phyloP scores from a whole-genome alignment of 2,888 invertebrate species.

The Laothoe populi region DNA sequence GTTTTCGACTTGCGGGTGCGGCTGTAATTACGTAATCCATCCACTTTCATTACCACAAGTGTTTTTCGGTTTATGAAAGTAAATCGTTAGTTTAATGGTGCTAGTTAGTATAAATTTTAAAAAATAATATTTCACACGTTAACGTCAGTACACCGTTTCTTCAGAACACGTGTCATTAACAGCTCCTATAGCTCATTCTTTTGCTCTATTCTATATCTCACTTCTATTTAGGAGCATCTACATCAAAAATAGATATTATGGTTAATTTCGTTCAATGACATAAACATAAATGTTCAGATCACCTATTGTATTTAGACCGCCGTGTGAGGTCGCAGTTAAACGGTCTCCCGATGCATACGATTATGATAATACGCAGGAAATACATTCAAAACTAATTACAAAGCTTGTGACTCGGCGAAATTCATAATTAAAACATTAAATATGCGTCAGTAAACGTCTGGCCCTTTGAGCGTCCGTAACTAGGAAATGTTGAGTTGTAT shows the following conservation, averaged over 20 bases:
- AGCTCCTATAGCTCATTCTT: neutral
- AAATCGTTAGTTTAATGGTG: constrained; percentile 2
- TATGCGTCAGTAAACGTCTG: constrained; percentile 20
- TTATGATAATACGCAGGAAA: constrained; percentile 30
- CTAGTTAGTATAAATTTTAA: neutral
- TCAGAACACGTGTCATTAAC: no score
- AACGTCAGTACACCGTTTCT: no score
- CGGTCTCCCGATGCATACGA: constrained; percentile 18
- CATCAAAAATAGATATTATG: neutral
- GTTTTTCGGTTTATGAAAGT: constrained; percentile 15
- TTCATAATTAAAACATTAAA: constrained; percentile 22
- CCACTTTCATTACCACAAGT: constrained; percentile 46
- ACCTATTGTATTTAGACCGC: constrained; percentile 15
- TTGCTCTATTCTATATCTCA: neutral
- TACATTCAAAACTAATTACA: constrained; percentile 28
- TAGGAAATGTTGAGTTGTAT: constrained; percentile 3
- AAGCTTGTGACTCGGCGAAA: constrained; percentile 28
- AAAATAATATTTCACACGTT: no score
- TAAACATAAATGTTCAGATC: constrained; percentile 8
- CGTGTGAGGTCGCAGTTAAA: constrained; percentile 22
- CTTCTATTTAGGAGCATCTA: neutral
- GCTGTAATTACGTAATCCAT: constrained; percentile 47
- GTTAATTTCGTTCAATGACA: neutral
- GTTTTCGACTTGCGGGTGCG: constrained; percentile 38
- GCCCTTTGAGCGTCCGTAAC: neutral